Evolutionary conservation across 1,140 invertebrate species (phyloP).

Genomic region (Microplitis mediator): DNA sequence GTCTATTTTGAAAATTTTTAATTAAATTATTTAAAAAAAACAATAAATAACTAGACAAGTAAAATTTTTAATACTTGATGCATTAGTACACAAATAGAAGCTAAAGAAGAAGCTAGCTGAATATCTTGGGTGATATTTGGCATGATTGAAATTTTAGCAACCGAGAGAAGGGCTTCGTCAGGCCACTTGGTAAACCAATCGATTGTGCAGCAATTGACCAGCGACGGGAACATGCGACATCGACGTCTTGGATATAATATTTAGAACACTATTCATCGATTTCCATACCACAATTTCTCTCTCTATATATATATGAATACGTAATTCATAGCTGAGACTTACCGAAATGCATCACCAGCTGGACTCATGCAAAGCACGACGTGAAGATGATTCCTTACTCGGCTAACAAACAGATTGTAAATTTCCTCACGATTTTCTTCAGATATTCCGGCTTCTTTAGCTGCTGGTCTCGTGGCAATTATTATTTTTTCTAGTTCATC

Average conservation of each 20-base stretch:
- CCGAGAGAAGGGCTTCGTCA: slow-evolving; percentile 62
- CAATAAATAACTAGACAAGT: neutral
- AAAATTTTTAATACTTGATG: slow-evolving; percentile 3
- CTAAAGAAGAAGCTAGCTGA: neutral
- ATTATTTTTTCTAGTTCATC: slow-evolving; percentile 86
- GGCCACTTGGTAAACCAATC: slow-evolving; percentile 78
- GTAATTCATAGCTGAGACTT: neutral
- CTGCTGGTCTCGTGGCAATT: slow-evolving; percentile 71
- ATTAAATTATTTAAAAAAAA: neutral
- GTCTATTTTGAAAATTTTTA: slow-evolving; percentile 58
- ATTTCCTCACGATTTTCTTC: slow-evolving; percentile 76
- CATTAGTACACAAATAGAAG: slow-evolving; percentile 2
- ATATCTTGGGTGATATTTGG: neutral
- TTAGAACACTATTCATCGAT: slow-evolving; percentile 8
- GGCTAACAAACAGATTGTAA: slow-evolving; percentile 81
- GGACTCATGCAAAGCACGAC: slow-evolving; percentile 89
- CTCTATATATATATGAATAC: neutral
- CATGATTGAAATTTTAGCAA: neutral
- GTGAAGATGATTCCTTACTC: slow-evolving; percentile 80
- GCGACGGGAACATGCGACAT: slow-evolving; percentile 74
- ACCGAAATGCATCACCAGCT: slow-evolving; percentile 81
- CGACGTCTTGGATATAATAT: slow-evolving; percentile 64
- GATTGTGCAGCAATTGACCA: slow-evolving; percentile 78
- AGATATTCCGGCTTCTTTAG: slow-evolving; percentile 72
- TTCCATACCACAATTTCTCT: neutral